Conservation (phyloP, 2,113 vertebrate species). For the Miniopterus natalensis region DNA sequence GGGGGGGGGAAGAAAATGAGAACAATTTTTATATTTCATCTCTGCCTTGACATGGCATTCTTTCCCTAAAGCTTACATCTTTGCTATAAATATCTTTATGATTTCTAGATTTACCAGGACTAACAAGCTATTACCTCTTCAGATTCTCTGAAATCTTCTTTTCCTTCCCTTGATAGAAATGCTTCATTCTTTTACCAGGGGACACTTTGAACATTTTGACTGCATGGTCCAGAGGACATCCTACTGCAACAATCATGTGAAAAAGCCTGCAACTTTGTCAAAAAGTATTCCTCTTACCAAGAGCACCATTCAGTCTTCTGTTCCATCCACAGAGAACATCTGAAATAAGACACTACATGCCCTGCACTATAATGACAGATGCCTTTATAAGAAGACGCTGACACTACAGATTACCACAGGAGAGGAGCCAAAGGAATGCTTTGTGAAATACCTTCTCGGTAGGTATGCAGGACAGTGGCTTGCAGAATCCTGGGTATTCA, state of each 20-base stretch:
- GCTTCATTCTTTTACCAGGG: not conserved
- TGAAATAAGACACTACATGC: conserved; percentile 49
- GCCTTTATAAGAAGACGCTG: not conserved
- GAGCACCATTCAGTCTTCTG: conserved; percentile 54
- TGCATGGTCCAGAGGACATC: not conserved
- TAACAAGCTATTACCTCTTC: conserved; percentile 28
- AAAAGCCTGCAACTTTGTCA: conserved; percentile 23
- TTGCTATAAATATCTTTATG: conserved; percentile 52
- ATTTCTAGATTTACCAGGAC: conserved; percentile 61
- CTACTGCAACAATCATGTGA: not conserved
- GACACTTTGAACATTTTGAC: not conserved
- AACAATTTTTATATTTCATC: not conserved
- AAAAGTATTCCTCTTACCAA: conserved; percentile 57
- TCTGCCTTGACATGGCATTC: not conserved
- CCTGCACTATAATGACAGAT: conserved; percentile 10
- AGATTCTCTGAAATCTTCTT: not conserved
- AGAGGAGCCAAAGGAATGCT: not conserved
- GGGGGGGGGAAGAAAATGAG: not conserved
- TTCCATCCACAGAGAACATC: conserved; percentile 54
- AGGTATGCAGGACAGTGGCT: conserved; percentile 56
- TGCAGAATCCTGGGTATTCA: conserved; percentile 48
- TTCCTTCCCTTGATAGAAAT: not conserved
- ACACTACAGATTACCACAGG: conserved; percentile 56
- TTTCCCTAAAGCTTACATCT: conserved; percentile 11
- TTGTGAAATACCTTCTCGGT: conserved; percentile 46